These are phyloP conservation scores for Muscicapa adusta DNA, from an alignment of 2,113 vertebrate species.

Conservation along the genomic window DNA sequence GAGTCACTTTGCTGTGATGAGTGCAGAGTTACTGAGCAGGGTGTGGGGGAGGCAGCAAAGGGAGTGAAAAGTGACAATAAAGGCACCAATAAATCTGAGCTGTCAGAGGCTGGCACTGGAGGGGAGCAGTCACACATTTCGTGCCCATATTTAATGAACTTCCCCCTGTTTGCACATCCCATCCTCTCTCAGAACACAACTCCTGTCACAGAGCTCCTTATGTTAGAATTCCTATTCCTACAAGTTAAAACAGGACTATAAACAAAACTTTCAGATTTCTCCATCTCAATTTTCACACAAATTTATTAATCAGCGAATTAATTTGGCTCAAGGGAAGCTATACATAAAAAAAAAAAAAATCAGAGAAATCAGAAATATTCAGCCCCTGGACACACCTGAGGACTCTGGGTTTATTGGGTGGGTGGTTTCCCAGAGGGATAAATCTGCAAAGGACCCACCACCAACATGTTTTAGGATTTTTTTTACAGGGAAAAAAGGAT, in stretches of 20 bases:
- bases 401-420: rapidly evolving
- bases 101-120: neutral
- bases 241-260: neutral
- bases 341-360: neutral
- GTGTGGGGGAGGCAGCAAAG: neutral
- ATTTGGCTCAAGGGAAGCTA: neutral
- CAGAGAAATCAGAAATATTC: neutral
- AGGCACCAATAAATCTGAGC: neutral
- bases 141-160: neutral
- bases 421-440: too few species aligned
- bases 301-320: neutral
- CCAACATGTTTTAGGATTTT: neutral
- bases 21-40: neutral
- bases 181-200: neutral
- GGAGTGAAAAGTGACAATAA: neutral
- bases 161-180: neutral
- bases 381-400: neutral
- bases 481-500: neutral
- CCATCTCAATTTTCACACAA: neutral
- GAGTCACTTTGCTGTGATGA: neutral
- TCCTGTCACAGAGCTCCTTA: neutral
- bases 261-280: neutral
- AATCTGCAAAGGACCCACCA: too few species aligned
- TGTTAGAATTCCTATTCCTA: neutral
- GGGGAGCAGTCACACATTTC: neutral